A percentile compares a stretch with the other conserved stretches of the same genome.
Conservation (phyloP, 2,797 vertebrate species). For the Eospalax fontanierii region DNA sequence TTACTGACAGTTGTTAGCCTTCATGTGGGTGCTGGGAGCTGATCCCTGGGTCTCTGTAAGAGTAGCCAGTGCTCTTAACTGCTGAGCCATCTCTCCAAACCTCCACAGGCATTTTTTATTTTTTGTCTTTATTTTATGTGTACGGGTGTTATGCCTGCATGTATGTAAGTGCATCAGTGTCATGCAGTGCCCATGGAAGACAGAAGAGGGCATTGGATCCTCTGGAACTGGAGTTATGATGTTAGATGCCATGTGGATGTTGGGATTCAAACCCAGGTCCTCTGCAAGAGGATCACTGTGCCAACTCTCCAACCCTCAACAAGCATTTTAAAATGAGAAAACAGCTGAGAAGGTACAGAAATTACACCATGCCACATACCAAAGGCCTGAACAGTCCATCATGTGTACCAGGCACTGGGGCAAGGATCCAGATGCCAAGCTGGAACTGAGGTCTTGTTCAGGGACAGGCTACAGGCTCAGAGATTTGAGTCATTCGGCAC, state of each 20-base stretch:
- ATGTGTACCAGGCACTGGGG: accelerated
- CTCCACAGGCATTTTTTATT: neutral
- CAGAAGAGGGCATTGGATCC: neutral
- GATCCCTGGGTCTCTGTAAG: neutral
- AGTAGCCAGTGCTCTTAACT: neutral
- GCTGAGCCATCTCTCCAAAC: neutral
- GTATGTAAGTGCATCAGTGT: neutral
- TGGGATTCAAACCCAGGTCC: neutral
- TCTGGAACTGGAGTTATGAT: neutral
- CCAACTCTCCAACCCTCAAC: neutral
- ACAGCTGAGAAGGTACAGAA: neutral
- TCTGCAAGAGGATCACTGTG: neutral
- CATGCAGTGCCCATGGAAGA: neutral
- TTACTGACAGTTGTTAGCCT: neutral
- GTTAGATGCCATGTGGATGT: neutral
- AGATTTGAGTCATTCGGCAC: too few relatives aligned
- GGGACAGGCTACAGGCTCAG: neutral
- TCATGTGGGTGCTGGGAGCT: neutral
- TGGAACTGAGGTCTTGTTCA: neutral
- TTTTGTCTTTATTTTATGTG: too few relatives aligned
- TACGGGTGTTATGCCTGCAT: too few relatives aligned
- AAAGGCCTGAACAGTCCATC: neutral
- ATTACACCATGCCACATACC: neutral
- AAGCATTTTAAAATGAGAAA: neutral
- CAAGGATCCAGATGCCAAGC: neutral